Evolutionary conservation across 2,888 invertebrate species (phyloP), one percentile per base, ranked within the genome.

Genomic region (Philereme vetulata): DNA sequence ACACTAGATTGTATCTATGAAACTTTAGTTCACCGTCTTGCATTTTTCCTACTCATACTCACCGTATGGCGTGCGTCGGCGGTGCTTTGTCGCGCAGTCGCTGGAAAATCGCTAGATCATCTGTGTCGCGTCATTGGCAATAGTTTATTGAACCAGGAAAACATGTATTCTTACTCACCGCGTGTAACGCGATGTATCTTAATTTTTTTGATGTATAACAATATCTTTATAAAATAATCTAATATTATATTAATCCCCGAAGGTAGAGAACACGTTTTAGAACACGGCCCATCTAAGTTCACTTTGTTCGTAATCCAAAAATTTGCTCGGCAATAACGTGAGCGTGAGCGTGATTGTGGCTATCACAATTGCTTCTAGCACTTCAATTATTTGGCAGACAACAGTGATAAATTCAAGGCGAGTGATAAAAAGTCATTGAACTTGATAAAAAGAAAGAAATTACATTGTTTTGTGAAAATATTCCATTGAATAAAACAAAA

Each of bases 381-480:
- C 62, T 71, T 72, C 67, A 74, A 75, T 77, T 76, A 73, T 77
- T 82, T 79, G 65, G 75, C 71, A 81, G 77, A 83, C 75, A 75
- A 80, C 66, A 60, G 70, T 69, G 85, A 89, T 85, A 85, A 83
- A 69, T 81, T 81, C 90, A 91, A 90, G 90, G 90, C 73, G 74
- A 88, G 73, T 72, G 89, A 90, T 90, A 85, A 88, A 78, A 72
- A 77, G 89, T 86, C 85, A 80, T 75, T 85, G 87, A 90, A 88
- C 90, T 85, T 85, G 82, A 85, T 85, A 85, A 83, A 78, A 73
- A 76, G 69, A 78, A 80, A 79, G 78, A 79, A 73, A 68, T 64
- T 56, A 45, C 53, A 60, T 64, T 42, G 10, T 42, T 42, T 44
- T 44, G 7, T 44, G 44, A 6, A 10, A 21, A 42, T 10, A n/a